Evolutionary conservation across 2,888 invertebrate species (phyloP), one percentile per base, ranked within the genome.

Genomic region (Mesorhabditis sp.): DNA sequence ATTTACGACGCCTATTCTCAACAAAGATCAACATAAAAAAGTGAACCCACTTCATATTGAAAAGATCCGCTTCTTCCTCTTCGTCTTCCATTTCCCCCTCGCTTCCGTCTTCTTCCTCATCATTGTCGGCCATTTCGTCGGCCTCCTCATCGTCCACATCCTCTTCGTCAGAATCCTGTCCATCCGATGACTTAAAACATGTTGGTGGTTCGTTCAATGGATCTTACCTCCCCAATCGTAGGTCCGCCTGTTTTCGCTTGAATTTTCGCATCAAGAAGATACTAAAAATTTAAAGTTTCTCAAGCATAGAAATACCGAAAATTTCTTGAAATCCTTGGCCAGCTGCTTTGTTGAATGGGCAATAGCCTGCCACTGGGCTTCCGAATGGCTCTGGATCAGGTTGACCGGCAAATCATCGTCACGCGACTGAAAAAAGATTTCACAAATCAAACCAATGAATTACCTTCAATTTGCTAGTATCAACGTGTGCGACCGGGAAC

Each of bases 51-150:
- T 66, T 72, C 43, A 76, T 28, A 63, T 74, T 76, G 62, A 77
- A 77, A 0, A 77, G 68, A 70, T 75, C 75, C 5, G 44, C 62
- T 13, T 77, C 75, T 68, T 68, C 72, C 13, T 75, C 77, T n/a
- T 70, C 72, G 4, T 72, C 74, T 1, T 67, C 66, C 2, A 68
- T 71, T 10, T 68, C 68, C 42, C 70, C 73, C n/a, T 69, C 69
- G 62, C 72, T 72, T 10, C 45, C 45, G 6, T 67, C 71, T 62
- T 64, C 73, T 5, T 71, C 62, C 28, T 72, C 72, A 4, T 72
- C 74, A 4, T 71, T 69, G 44, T 74, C 74, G n/a, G 72, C 70
- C 43, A 66, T 64, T 45, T 75, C 73, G 2, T 69, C 66, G 0
- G 28, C 15, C 10, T 71, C 76, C 13, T 73, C 70, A 42, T 73